Evolutionary conservation across 2,113 vertebrate species (phyloP).

Genomic region (Diadophis punctatus): DNA sequence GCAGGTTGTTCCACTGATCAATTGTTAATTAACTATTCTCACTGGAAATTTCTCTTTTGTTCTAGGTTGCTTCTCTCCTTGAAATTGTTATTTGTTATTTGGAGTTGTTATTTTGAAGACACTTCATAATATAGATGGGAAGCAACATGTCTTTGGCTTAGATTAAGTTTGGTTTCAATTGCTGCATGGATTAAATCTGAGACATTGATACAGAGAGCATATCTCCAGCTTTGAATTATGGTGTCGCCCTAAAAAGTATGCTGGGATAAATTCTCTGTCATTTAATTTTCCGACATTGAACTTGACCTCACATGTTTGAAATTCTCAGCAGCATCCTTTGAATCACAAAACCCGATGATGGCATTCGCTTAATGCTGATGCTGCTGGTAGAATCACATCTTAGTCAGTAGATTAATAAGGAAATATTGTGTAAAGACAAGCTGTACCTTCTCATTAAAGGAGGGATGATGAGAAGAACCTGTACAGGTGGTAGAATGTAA

Average conservation of each 20-base stretch:
- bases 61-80: too few species aligned
- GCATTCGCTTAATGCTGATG: neutral
- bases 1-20: too few species aligned
- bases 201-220: neutral
- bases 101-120: neutral
- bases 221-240: neutral
- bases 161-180: neutral
- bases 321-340: neutral
- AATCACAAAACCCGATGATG: neutral
- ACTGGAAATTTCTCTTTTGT: too few species aligned
- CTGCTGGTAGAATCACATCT: neutral
- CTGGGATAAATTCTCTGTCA: too few species aligned
- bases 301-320: neutral
- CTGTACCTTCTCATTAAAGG: neutral
- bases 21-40: too few species aligned
- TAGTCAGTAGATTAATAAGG: neutral
- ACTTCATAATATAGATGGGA: neutral
- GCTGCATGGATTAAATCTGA: neutral
- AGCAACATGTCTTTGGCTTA: neutral
- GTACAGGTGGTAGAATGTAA: neutral
- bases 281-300: neutral
- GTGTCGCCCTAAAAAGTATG: neutral
- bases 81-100: too few species aligned
- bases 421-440: neutral
- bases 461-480: neutral